Conservation (phyloP, 2,888 invertebrate species). For the Andrena hattorfiana region DNA sequence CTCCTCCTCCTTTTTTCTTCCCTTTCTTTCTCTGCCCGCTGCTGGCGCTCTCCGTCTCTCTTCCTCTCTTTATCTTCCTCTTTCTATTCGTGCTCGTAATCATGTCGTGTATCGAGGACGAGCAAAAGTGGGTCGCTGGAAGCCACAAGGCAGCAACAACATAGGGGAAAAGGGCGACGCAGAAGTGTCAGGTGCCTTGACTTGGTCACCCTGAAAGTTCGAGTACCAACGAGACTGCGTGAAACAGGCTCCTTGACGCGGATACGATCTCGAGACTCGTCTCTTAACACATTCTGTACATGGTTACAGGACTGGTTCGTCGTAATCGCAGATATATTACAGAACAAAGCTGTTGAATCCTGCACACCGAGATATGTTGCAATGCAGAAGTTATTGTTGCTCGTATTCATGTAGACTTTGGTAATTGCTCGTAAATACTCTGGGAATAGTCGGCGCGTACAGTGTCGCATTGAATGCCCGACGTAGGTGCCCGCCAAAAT, state of each 20-base stretch:
- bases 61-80: conserved; percentile 1
- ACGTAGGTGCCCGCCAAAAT: conserved; percentile 51
- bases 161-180: conserved; percentile 23
- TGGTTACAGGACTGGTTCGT: not conserved
- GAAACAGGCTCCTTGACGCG: conserved; percentile 20
- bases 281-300: conserved; percentile 1
- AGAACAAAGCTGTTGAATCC: conserved; percentile 13
- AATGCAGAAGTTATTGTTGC: conserved; percentile 40
- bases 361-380: conserved; percentile 34
- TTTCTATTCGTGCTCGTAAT: conserved; percentile 27
- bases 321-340: conserved; percentile 3
- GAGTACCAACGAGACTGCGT: conserved; percentile 60
- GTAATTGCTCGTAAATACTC: conserved; percentile 60
- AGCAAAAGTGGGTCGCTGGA: conserved; percentile 65
- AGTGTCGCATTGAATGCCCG: not conserved
- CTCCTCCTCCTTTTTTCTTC: conserved; percentile 42
- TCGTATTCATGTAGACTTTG: conserved; percentile 13
- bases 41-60: not conserved
- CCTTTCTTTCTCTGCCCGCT: not conserved
- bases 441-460: conserved; percentile 45
- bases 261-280: not conserved
- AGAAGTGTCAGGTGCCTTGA: conserved; percentile 71
- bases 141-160: conserved; percentile 21
- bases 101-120: conserved; percentile 34
- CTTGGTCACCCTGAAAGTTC: conserved; percentile 77